A percentile compares a stretch with the other conserved stretches of the same genome.
Conservation (phyloP, 2,888 invertebrate species). For the Gymnoscelis rufifasciata region DNA sequence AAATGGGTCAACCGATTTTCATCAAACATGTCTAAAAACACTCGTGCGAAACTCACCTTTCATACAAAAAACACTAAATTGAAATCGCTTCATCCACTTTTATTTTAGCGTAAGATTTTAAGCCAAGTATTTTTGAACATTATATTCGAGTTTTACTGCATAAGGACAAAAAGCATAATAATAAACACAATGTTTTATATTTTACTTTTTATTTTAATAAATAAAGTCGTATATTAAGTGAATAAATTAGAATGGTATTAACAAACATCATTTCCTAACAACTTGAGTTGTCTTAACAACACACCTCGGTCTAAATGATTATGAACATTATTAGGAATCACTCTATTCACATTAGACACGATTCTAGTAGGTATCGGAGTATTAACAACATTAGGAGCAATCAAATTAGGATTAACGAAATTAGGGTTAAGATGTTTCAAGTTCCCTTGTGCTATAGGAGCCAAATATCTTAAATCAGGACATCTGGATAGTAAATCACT, state of each 20-base stretch:
- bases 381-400: conserved; percentile 23
- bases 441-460: background rate
- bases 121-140: too few species aligned
- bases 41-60: too few species aligned
- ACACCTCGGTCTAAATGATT: conserved; percentile 10
- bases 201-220: background rate
- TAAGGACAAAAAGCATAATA: too few species aligned
- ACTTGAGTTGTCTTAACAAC: background rate
- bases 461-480: conserved; percentile 10
- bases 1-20: too few species aligned
- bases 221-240: too few species aligned
- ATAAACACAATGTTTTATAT: too few species aligned
- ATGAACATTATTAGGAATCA: conserved; percentile 5
- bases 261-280: background rate
- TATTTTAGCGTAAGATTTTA: too few species aligned
- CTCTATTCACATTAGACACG: conserved; percentile 14
- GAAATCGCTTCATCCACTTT: too few species aligned
- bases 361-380: conserved; percentile 22
- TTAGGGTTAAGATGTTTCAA: background rate
- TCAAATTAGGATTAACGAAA: background rate
- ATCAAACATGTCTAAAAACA: too few species aligned
- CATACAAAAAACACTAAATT: too few species aligned
- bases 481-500: background rate
- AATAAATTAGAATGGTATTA: too few species aligned
- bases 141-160: too few species aligned